Evolutionary conservation across 2,888 invertebrate genomes (phyloP).

Genomic region (Tupiocoris notatus): DNA sequence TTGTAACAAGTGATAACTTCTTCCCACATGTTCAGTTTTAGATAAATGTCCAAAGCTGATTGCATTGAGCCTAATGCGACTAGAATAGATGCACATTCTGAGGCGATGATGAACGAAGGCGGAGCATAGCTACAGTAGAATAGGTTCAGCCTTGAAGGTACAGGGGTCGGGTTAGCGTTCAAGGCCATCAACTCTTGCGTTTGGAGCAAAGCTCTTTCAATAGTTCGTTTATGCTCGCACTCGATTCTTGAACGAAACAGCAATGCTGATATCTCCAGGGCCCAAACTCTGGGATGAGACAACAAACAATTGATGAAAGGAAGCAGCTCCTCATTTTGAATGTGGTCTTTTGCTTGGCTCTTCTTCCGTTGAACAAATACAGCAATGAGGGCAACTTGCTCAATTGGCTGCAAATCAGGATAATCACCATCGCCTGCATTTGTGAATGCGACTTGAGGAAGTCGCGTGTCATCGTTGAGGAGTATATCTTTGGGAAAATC

Average conservation of each 20-base stretch:
- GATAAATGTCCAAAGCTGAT: constrained; percentile 76
- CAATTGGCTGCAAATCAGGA: constrained; percentile 63
- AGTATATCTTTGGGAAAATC: constrained; percentile 60
- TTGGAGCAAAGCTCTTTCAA: constrained; percentile 75
- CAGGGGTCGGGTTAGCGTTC: constrained; percentile 48
- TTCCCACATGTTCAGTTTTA: constrained; percentile 81
- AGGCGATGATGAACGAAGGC: constrained; percentile 74
- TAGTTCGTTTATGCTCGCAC: constrained; percentile 71
- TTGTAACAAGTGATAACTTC: constrained; percentile 90
- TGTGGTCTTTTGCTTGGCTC: constrained; percentile 74
- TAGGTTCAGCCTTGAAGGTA: constrained; percentile 57
- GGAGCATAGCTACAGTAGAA: constrained; percentile 72
- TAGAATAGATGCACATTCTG: constrained; percentile 74
- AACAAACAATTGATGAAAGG: constrained; percentile 70
- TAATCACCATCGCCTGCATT: constrained; percentile 59
- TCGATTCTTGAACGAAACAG: constrained; percentile 76
- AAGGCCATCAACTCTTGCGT: constrained; percentile 46
- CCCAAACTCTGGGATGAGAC: constrained; percentile 70
- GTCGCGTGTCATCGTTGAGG: constrained; percentile 81
- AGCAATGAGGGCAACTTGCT: constrained; percentile 76
- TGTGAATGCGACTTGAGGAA: constrained; percentile 73
- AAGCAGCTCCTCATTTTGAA: constrained; percentile 76
- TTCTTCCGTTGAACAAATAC: constrained; percentile 70
- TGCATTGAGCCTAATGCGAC: constrained; percentile 79
- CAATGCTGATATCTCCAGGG: constrained; percentile 72